These are phyloP conservation scores for Arizona elegans DNA, from an alignment of 2,113 vertebrate species.

Conservation along the genomic window DNA sequence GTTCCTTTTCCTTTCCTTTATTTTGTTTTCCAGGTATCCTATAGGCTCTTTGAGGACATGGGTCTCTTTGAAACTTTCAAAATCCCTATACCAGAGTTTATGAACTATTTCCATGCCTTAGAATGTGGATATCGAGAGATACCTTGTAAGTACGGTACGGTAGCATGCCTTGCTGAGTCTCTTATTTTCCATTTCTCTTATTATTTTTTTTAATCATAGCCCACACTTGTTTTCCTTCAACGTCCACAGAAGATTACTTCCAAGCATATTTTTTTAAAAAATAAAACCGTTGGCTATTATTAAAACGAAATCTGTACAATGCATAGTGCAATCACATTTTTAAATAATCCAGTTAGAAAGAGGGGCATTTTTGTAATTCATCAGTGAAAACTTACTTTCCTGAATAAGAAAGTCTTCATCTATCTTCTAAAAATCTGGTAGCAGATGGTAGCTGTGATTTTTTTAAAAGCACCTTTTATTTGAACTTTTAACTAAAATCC, in stretches of 20 bases:
- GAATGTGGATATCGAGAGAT: constrained; percentile 97
- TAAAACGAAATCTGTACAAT: not conserved
- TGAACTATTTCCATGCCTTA: constrained; percentile 98
- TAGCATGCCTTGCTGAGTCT: not conserved
- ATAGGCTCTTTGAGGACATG: constrained; percentile 95
- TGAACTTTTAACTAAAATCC: not conserved
- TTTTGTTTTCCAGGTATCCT: constrained; percentile 82
- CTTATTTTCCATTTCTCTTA: not conserved
- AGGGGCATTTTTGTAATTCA: not conserved
- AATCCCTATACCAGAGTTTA: constrained; percentile 93
- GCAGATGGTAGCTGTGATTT: not conserved
- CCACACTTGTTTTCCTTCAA: not conserved
- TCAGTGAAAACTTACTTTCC: not conserved
- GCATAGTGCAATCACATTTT: not conserved
- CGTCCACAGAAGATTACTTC: not conserved
- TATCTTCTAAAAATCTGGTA: not conserved
- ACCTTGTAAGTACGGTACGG: constrained; percentile 88
- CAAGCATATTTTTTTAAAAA: not conserved
- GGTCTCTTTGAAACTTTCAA: constrained; percentile 94
- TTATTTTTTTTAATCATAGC: not conserved
- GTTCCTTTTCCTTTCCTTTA: constrained; percentile 12
- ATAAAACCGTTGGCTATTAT: not conserved
- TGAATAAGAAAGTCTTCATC: not conserved
- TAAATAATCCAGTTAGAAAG: not conserved
- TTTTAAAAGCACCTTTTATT: not conserved